Evolutionary conservation across 2,797 vertebrate species (phyloP).

Genomic region (Trachurus trachurus): DNA sequence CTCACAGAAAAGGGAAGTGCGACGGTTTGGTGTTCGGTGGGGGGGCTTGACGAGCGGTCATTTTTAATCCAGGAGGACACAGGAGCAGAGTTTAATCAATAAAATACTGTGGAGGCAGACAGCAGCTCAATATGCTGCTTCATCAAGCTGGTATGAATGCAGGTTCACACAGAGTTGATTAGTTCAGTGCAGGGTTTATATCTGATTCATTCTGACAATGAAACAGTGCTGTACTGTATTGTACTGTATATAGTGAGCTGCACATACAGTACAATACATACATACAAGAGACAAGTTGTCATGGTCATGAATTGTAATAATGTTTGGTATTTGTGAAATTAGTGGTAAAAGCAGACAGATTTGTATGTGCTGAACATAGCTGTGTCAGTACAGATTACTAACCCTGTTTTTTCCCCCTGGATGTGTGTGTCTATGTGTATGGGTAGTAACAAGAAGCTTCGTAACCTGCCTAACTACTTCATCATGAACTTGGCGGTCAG

Average conservation of each 20-base stretch:
- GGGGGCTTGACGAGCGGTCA: neutral
- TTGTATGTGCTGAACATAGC: neutral
- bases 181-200: conserved; percentile 8
- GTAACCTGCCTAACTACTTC: conserved; percentile 91
- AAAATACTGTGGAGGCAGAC: conserved; percentile 28
- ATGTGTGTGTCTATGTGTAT: conserved; percentile 31
- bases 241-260: neutral
- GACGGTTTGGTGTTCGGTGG: neutral
- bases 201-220: conserved; percentile 35
- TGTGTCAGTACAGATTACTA: neutral
- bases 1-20: neutral
- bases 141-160: conserved; percentile 34
- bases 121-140: conserved; percentile 41
- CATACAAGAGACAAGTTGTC: neutral
- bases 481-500: conserved; percentile 93
- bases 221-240: neutral
- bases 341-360: neutral
- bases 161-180: conserved; percentile 50
- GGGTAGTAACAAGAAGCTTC: conserved; percentile 91
- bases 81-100: conserved; percentile 45
- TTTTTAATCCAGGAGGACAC: conserved; percentile 16
- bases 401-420: neutral
- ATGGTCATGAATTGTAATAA: neutral
- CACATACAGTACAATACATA: no score
- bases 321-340: neutral